phyloP scores from a whole-genome alignment of 2,113 vertebrate species.

The Microtus richardsoni region DNA sequence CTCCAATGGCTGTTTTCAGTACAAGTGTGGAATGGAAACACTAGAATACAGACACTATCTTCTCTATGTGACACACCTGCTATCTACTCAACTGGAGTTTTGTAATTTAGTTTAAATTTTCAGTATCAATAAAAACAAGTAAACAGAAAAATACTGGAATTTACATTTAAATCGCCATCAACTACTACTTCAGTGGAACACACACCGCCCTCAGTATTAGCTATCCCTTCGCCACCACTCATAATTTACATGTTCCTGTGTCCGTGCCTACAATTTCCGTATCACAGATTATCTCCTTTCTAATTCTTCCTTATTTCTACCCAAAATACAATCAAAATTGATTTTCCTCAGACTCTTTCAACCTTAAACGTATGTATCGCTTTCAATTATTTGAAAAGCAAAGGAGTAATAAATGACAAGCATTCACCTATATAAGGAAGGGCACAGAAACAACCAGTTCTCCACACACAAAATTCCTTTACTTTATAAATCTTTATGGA shows the following conservation, averaged over 20 bases:
- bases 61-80: neutral
- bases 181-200: neutral
- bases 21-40: conserved; percentile 8
- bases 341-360: neutral
- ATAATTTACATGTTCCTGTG: neutral
- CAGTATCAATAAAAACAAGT: neutral
- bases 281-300: neutral
- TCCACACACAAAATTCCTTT: neutral
- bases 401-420: neutral
- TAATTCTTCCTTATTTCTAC: neutral
- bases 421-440: neutral
- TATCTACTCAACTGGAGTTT: neutral
- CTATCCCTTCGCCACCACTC: neutral
- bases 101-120: neutral
- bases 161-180: neutral
- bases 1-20: neutral
- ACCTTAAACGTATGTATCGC: neutral
- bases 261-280: neutral
- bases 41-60: neutral
- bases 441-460: neutral
- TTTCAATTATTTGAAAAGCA: conserved; percentile 28
- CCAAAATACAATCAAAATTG: conserved; percentile 2
- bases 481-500: conserved; percentile 2
- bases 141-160: neutral
- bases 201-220: neutral